Evolutionary conservation across 2,888 invertebrate species (phyloP).

Genomic region (Drosophila algonquin): DNA sequence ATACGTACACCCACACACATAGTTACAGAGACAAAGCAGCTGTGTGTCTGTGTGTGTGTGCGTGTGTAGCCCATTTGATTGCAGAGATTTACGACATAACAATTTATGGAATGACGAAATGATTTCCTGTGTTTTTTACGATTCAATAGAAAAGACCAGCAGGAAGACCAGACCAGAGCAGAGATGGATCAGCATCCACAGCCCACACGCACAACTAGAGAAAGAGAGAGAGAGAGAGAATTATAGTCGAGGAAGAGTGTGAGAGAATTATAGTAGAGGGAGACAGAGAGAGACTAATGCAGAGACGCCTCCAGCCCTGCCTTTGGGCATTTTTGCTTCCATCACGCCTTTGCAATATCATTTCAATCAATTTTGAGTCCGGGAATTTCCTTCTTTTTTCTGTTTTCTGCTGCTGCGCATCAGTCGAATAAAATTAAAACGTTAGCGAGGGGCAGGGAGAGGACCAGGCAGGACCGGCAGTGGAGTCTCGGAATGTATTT

Average conservation of each 20-base stretch:
- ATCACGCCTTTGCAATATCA: slow-evolving; percentile 78
- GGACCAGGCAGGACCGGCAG: background rate
- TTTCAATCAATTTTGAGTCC: slow-evolving; percentile 78
- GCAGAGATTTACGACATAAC: slow-evolving; percentile 80
- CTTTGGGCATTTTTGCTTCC: slow-evolving; percentile 49
- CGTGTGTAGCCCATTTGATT: slow-evolving; percentile 66
- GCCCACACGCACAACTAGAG: slow-evolving; percentile 7
- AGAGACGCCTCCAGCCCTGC: background rate
- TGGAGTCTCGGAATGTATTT: slow-evolving; percentile 44
- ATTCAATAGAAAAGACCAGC: slow-evolving; percentile 34
- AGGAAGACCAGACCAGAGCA: slow-evolving; percentile 5
- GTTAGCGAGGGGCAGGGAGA: slow-evolving; percentile 56
- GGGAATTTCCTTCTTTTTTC: slow-evolving; percentile 51
- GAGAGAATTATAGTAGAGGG: background rate
- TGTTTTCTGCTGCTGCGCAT: background rate
- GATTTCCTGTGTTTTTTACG: slow-evolving; percentile 78
- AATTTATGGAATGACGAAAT: slow-evolving; percentile 81
- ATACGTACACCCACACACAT: too few relatives aligned
- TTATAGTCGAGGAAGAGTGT: background rate
- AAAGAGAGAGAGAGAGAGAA: background rate
- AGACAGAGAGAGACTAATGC: background rate
- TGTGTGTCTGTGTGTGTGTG: slow-evolving; percentile 38
- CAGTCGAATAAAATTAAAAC: slow-evolving; percentile 72
- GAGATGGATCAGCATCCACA: slow-evolving; percentile 6
- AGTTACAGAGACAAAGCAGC: slow-evolving; percentile 31